A percentile compares a stretch with the other conserved stretches of the same genome.
Evolutionary conservation across 2,888 invertebrate species (phyloP).

Genomic region (Lydus trimaculatus): DNA sequence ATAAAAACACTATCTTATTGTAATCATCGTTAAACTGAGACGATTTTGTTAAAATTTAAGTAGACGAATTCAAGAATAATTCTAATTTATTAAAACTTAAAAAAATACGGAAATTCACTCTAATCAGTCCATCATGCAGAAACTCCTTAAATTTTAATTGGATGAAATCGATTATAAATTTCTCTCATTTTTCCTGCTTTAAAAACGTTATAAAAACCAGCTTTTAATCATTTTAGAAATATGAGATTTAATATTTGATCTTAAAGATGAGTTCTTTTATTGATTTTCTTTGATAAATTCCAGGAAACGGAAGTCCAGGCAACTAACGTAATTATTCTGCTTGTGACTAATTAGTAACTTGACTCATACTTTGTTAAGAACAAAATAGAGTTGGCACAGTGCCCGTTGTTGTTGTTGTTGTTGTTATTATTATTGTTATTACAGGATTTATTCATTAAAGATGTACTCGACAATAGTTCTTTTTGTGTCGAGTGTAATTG

Average conservation of each 20-base stretch:
- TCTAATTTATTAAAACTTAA: no score
- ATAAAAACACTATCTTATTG: not conserved
- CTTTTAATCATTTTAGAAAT: not conserved
- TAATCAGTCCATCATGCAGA: slow-evolving; percentile 24
- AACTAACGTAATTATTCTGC: not conserved
- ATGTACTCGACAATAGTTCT: no score
- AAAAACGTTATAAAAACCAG: not conserved
- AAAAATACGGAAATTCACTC: slow-evolving; percentile 10
- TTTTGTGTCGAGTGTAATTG: no score
- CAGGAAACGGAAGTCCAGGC: not conserved
- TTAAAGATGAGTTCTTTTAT: not conserved
- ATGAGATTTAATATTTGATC: not conserved
- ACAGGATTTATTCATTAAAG: no score
- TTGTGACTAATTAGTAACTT: not conserved
- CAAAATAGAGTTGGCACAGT: not conserved
- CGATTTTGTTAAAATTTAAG: no score
- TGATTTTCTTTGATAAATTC: not conserved
- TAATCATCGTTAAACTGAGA: not conserved
- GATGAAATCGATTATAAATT: not conserved
- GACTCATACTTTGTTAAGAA: not conserved
- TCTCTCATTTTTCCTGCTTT: not conserved
- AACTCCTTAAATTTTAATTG: slow-evolving; percentile 26
- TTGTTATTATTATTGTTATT: no score
- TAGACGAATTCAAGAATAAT: no score
- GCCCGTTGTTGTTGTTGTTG: not conserved